Conservation (phyloP, 30 jellyfish, hydroid and myxozoan genomes). For the Turritopsis dohrnii region DNA sequence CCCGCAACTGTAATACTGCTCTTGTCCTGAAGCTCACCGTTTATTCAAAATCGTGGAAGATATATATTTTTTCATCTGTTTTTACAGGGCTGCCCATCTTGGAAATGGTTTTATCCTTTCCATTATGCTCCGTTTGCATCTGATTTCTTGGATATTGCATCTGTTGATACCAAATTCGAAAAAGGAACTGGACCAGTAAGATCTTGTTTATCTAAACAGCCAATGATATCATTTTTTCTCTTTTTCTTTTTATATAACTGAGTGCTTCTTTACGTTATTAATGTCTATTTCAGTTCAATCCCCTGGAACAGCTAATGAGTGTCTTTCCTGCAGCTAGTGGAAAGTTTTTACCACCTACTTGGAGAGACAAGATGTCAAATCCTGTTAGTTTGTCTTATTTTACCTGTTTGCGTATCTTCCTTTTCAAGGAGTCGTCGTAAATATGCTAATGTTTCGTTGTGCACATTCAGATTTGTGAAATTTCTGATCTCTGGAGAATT, state of each 20-base stretch:
- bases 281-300: conserved; percentile 57
- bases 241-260: not conserved
- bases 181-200: conserved; percentile 85
- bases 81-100: conserved; percentile 90
- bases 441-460: too few relatives aligned
- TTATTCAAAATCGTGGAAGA: too few relatives aligned
- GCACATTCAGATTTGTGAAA: too few relatives aligned
- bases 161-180: conserved; percentile 55
- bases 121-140: conserved; percentile 98
- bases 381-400: conserved; percentile 71
- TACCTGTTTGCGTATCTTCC: too few relatives aligned
- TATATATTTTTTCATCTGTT: not conserved
- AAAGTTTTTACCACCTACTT: conserved; percentile 79
- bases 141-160: conserved; percentile 62
- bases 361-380: conserved; percentile 73
- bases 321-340: conserved; percentile 99
- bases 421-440: too few relatives aligned
- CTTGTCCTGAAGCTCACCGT: too few relatives aligned
- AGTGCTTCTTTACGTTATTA: not conserved
- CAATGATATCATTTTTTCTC: not conserved
- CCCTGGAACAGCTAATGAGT: conserved; percentile 95
- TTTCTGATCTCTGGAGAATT: too few relatives aligned
- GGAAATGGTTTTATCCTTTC: conserved; percentile 94
- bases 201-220: not conserved
- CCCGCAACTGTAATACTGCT: too few relatives aligned